phyloP scores from a whole-genome alignment of 1,140 invertebrate species.

The Pararge aegeria region DNA sequence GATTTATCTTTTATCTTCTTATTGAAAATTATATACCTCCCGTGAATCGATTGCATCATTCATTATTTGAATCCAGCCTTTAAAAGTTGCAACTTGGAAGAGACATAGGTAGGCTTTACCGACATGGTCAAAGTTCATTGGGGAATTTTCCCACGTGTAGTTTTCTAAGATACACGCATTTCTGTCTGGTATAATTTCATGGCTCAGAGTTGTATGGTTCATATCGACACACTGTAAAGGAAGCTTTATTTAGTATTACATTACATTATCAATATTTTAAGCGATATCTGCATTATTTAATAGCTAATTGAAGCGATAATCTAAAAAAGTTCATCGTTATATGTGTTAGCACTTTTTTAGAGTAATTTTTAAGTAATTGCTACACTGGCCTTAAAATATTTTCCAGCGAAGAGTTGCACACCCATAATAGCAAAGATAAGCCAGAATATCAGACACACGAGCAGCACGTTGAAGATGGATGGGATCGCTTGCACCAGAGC shows the following conservation, averaged over 20 bases:
- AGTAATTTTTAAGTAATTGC: slow-evolving; percentile 4
- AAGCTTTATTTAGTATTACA: not conserved
- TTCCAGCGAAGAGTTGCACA: slow-evolving; percentile 95
- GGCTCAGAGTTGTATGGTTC: slow-evolving; percentile 89
- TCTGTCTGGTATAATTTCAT: slow-evolving; percentile 91
- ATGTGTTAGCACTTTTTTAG: not conserved
- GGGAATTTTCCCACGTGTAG: slow-evolving; percentile 97
- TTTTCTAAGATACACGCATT: slow-evolving; percentile 93
- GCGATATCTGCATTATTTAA: not conserved
- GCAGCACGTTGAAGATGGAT: slow-evolving; percentile 96
- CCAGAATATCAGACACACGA: slow-evolving; percentile 97
- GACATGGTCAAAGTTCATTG: slow-evolving; percentile 99
- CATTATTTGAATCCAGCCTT: slow-evolving; percentile 98
- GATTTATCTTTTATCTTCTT: not conserved
- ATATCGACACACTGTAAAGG: slow-evolving; percentile 90
- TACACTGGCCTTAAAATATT: slow-evolving; percentile 88
- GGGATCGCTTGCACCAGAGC: slow-evolving; percentile 96
- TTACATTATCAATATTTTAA: not conserved
- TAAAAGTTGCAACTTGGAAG: slow-evolving; percentile 99
- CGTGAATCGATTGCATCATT: slow-evolving; percentile 97
- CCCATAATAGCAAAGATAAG: slow-evolving; percentile 97
- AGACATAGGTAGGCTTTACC: slow-evolving; percentile 97
- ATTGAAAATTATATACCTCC: slow-evolving; percentile 82
- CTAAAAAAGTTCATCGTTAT: not conserved
- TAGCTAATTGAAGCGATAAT: not conserved